Evolutionary conservation across 2,113 vertebrate species (phyloP), one percentile per base, ranked within the genome.

Genomic region (Dolichotis patagonum): DNA sequence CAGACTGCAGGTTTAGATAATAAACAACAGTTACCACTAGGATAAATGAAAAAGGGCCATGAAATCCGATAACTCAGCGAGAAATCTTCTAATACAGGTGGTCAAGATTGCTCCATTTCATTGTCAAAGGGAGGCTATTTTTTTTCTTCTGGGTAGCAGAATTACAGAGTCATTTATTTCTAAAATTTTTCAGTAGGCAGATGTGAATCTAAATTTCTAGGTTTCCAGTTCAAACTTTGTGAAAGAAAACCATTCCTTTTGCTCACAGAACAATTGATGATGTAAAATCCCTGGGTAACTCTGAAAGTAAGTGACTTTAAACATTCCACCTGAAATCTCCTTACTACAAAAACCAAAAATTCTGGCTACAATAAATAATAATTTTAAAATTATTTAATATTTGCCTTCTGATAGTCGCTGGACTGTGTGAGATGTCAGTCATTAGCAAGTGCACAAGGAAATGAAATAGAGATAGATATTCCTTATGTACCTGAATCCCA

Each of bases 1-100:
- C 82, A 96, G 97, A 95, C 83, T 84, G 56, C 67, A 96, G 56
- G 91, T 96, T 96, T 96, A 94, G 95, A 95, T 95, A 97, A 98
- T 96, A 98, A 98, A 97, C 97, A 95, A 96, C 54, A 95, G 91
- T 94, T 97, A 96, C 93, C 83, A 84, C 95, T 86, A 93, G 94
- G 93, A 96, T 78, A 98, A 96, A 96, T 85, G 56, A 41, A 91
- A 95, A 95, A 96, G 35, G 19, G 43, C 67, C 35, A 24, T 82
- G 85, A 94, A 97, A 97, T 97, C 86, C 89, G 93, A 95, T 90
- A 86, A 88, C 91, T 89, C 95, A 84, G 94, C 95, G 88, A 96
- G 96, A 97, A 96, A 97, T 96, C 94, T 93, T 49, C 97, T 95
- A 96, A 97, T 94, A 93, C 75, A 96, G 93, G 97, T 96, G 94